These are phyloP conservation scores for Heliothis peltigera DNA, from an alignment of 2,888 invertebrate species.

Conservation along the genomic window DNA sequence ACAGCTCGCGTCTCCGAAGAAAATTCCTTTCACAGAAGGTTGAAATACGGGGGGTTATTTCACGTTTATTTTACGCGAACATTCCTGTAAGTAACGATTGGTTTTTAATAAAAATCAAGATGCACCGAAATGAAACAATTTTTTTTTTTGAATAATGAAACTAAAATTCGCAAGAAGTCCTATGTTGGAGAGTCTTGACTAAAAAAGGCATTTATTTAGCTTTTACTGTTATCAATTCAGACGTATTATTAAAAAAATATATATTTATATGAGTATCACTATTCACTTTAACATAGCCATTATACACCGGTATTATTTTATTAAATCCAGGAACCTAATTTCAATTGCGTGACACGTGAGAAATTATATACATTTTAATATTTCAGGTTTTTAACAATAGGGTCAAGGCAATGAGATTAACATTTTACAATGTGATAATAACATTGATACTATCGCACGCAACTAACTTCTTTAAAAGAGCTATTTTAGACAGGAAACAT, in stretches of 20 bases:
- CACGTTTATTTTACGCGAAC: slow-evolving; percentile 21
- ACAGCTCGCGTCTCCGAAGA: slow-evolving; percentile 14
- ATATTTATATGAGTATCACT: not conserved
- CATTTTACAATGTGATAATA: slow-evolving; percentile 19
- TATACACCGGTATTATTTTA: not conserved
- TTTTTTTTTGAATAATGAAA: too few relatives aligned
- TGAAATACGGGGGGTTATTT: slow-evolving; percentile 23
- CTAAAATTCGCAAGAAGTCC: too few relatives aligned
- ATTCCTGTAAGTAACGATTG: not conserved
- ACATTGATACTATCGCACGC: slow-evolving; percentile 29
- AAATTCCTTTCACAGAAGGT: slow-evolving; percentile 35
- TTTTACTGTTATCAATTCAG: not conserved
- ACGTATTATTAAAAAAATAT: not conserved
- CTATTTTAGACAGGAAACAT: slow-evolving; percentile 16
- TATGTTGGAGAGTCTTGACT: too few relatives aligned
- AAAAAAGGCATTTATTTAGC: too few relatives aligned
- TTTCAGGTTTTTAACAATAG: slow-evolving; percentile 15
- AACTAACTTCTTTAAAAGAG: not conserved
- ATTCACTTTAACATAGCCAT: not conserved
- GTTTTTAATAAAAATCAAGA: not conserved
- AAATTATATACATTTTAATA: slow-evolving; percentile 19
- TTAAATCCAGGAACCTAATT: slow-evolving; percentile 17
- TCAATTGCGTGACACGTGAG: slow-evolving; percentile 28
- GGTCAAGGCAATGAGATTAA: slow-evolving; percentile 42
- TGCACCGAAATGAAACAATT: not conserved